These are phyloP conservation scores for Xenopus laevis DNA, from an alignment of 2,113 vertebrate genomes.

Conservation along the genomic window DNA sequence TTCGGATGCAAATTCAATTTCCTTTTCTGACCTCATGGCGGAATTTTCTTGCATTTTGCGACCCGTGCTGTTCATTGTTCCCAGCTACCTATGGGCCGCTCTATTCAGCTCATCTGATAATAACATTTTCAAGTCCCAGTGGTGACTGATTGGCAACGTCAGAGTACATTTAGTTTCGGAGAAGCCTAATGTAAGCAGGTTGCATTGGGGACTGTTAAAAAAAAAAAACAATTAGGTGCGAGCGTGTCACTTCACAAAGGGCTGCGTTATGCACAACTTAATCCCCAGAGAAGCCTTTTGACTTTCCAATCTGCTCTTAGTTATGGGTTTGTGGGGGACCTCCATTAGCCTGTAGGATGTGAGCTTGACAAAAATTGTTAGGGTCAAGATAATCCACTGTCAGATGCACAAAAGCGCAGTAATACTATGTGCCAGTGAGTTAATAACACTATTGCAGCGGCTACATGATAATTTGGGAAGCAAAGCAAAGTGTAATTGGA, in stretches of 20 bases:
- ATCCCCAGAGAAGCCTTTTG: too few species aligned
- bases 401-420: too few species aligned
- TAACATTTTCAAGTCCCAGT: slow-evolving; percentile 47
- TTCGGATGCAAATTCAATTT: slow-evolving; percentile 53
- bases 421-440: too few species aligned
- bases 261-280: neutral
- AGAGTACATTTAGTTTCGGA: slow-evolving; percentile 49
- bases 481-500: too few species aligned
- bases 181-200: slow-evolving; percentile 37
- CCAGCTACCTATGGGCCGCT: slow-evolving; percentile 5
- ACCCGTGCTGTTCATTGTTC: too few species aligned
- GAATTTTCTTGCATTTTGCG: slow-evolving; percentile 22
- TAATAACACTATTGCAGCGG: too few species aligned
- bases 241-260: slow-evolving; percentile 6
- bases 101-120: slow-evolving; percentile 46
- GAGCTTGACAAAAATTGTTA: too few species aligned
- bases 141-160: neutral
- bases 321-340: too few species aligned
- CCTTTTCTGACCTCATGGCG: slow-evolving; percentile 23
- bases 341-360: too few species aligned
- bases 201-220: slow-evolving; percentile 32
- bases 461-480: too few species aligned
- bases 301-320: too few species aligned
- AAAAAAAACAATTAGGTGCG: slow-evolving; percentile 34
- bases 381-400: too few species aligned